Evolutionary conservation across 2,888 invertebrate genomes (phyloP).

Genomic region (Eurytoma adleriae): DNA sequence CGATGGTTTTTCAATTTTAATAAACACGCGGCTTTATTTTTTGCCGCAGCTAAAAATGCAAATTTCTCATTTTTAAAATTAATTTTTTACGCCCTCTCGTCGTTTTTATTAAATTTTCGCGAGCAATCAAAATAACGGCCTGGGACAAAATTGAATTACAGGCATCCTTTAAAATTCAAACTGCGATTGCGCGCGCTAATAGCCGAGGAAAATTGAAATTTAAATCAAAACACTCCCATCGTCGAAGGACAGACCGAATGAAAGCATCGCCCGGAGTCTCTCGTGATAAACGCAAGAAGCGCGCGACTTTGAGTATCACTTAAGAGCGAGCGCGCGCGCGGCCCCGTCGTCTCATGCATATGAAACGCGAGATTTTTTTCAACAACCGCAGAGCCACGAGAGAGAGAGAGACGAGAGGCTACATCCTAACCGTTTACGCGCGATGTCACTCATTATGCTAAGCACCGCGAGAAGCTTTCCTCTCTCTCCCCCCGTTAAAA

Average conservation of each 20-base stretch:
- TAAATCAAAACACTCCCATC: neutral
- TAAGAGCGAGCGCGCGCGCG: slow-evolving; percentile 14
- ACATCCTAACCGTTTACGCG: slow-evolving; percentile 26
- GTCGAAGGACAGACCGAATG: neutral
- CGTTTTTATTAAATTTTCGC: too few relatives aligned
- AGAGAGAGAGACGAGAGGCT: too few relatives aligned
- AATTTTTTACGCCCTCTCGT: too few relatives aligned
- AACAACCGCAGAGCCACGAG: slow-evolving; percentile 14
- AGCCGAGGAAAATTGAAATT: neutral
- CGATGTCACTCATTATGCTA: slow-evolving; percentile 46
- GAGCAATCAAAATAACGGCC: neutral
- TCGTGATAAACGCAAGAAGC: slow-evolving; percentile 16
- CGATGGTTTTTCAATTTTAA: too few relatives aligned
- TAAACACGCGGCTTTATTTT: too few relatives aligned
- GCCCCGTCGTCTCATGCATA: slow-evolving; percentile 41
- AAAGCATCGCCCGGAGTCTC: slow-evolving; percentile 2
- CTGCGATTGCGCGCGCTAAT: neutral
- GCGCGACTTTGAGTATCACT: slow-evolving; percentile 28
- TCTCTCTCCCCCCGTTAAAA: neutral
- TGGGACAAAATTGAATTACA: neutral
- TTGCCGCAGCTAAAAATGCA: too few relatives aligned
- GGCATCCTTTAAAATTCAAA: too few relatives aligned
- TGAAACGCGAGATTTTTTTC: slow-evolving; percentile 44
- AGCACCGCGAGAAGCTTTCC: neutral
- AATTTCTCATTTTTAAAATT: too few relatives aligned